These are phyloP conservation scores for Antechinus stuartii DNA, from an alignment of 2,113 vertebrate species.

Conservation along the genomic window DNA sequence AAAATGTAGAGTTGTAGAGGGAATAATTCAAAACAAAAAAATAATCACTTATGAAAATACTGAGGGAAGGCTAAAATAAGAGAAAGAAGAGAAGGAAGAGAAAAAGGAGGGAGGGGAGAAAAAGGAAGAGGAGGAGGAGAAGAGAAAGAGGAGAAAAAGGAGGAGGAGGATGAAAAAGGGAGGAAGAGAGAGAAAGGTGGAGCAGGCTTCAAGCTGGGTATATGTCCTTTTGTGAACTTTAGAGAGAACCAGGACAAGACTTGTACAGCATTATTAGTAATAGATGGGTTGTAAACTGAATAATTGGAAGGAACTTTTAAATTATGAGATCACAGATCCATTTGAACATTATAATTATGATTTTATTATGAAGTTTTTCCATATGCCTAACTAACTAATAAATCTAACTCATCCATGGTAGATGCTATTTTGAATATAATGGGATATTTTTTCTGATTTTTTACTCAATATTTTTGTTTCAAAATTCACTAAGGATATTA, in stretches of 20 bases:
- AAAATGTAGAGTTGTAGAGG: neutral
- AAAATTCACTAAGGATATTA: too few relatives aligned
- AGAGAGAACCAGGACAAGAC: neutral
- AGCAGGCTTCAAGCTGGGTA: too few relatives aligned
- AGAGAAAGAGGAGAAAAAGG: too few relatives aligned
- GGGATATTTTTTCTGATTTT: too few relatives aligned
- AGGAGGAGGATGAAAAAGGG: neutral
- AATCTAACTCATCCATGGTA: too few relatives aligned
- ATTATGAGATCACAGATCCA: neutral
- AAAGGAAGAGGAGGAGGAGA: neutral
- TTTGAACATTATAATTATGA: neutral
- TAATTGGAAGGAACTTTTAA: neutral
- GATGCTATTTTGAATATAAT: too few relatives aligned
- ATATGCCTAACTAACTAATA: too few relatives aligned
- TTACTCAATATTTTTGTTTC: too few relatives aligned
- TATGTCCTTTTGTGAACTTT: neutral
- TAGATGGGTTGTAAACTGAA: neutral
- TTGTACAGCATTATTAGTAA: neutral
- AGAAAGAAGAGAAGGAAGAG: neutral
- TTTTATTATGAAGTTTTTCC: too few relatives aligned
- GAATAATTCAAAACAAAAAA: neutral
- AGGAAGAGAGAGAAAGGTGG: too few relatives aligned
- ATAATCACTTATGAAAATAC: neutral
- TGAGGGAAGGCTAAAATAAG: neutral
- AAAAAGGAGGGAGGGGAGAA: too few relatives aligned